Conservation (phyloP, 2,113 vertebrate species). For the Lepus timidus region DNA sequence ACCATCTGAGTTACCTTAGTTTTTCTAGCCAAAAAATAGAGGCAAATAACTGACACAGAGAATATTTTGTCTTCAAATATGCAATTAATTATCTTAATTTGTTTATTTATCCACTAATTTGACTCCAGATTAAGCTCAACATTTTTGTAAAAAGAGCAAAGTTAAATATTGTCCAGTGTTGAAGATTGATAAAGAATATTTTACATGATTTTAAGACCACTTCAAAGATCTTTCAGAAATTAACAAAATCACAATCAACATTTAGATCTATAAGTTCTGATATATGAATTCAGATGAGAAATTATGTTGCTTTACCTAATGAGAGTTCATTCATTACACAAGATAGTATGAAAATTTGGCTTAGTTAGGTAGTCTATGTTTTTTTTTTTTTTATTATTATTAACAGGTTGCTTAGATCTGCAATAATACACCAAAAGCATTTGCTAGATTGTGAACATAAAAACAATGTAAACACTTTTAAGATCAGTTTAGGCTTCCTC, state of each 20-base stretch:
- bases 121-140: constrained; percentile 11
- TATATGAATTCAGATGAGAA: not conserved
- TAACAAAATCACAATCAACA: constrained; percentile 19
- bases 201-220: not conserved
- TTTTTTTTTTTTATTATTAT: not conserved
- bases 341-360: constrained; percentile 7
- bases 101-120: not conserved
- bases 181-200: not conserved
- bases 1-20: not conserved
- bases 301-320: not conserved
- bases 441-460: constrained; percentile 31
- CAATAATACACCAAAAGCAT: not conserved
- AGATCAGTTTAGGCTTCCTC: constrained; percentile 3
- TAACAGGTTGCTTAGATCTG: not conserved
- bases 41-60: not conserved
- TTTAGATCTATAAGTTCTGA: not conserved
- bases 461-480: constrained; percentile 35
- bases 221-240: not conserved
- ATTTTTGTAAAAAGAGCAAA: not conserved
- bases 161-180: not conserved
- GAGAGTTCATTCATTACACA: not conserved
- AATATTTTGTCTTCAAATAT: not conserved
- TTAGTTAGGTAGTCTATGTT: not conserved
- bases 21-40: not conserved
- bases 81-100: not conserved